Evolutionary conservation across 1,140 invertebrate genomes (phyloP).

Genomic region (Mylabris phalerata): DNA sequence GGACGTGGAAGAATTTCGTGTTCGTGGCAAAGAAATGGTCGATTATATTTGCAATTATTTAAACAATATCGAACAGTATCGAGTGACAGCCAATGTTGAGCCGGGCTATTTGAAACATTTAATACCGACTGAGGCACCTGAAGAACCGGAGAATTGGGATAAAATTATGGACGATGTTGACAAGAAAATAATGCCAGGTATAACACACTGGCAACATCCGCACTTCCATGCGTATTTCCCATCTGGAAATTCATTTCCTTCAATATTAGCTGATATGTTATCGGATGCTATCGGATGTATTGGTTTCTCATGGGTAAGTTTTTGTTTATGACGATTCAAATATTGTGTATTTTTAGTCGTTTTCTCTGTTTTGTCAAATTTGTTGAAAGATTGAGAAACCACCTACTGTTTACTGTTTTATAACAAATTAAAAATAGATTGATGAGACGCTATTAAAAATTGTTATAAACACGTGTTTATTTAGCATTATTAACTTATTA

Average conservation of each 20-base stretch:
- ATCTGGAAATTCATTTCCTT: conserved; percentile 87
- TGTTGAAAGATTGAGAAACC: too few species aligned
- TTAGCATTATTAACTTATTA: too few species aligned
- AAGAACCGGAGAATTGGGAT: conserved; percentile 73
- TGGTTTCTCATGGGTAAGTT: conserved; percentile 49
- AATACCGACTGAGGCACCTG: conserved; percentile 68
- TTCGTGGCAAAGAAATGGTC: conserved; percentile 79
- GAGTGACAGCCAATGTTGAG: conserved; percentile 71
- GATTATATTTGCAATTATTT: conserved; percentile 88
- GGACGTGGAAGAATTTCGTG: conserved; percentile 52
- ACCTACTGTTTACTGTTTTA: too few species aligned
- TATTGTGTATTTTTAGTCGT: too few species aligned
- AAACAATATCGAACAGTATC: conserved; percentile 60
- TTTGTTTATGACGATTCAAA: too few species aligned
- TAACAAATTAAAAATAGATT: too few species aligned
- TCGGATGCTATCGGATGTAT: conserved; percentile 85
- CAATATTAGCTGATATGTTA: conserved; percentile 87
- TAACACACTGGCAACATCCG: conserved; percentile 95
- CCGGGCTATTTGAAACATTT: conserved; percentile 73
- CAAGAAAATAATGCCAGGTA: conserved; percentile 83
- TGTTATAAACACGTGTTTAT: too few species aligned
- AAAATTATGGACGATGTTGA: conserved; percentile 84
- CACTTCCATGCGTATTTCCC: conserved; percentile 94
- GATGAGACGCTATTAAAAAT: too few species aligned
- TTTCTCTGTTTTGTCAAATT: too few species aligned